Evolutionary conservation across 2,888 invertebrate species (phyloP), one percentile per base, ranked within the genome.

Genomic region (Eristalis tenax): DNA sequence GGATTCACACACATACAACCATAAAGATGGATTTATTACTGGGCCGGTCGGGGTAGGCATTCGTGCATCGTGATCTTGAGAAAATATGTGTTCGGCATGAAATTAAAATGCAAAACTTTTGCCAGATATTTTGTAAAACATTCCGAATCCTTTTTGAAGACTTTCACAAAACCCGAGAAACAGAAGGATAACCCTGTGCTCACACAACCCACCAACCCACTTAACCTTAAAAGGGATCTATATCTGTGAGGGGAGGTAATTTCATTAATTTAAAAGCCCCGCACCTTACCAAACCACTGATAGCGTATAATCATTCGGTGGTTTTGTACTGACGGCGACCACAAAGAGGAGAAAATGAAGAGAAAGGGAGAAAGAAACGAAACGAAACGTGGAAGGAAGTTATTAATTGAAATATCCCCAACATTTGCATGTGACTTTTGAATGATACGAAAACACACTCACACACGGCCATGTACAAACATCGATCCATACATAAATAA

Each of bases 181-280:
- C 13, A n/a, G 18, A 59, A 66, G 59, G 43, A 57, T 59, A 73
- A 23, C 15, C 28, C 32, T 38, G 18, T 22, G 18, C 57, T 59
- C 64, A 26, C 59, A 65, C 69, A 64, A 66, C 50, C 38, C 18
- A 64, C 63, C 69, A 64, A 66, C 59, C 38, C 18, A 64, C 63
- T 40, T 50, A 23, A 43, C 32, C 32, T 66, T 76, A 69, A 64
- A 65, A 66, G 38, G 66, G 83, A 75, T 82, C 64, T 43, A 40
- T 57, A 32, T 57, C 6, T 32, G 35, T 1, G 38, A 74, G 79
- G 13, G 56, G 59, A 32, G 74, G 70, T 87, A 87, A 83, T 83
- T 83, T 87, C 87, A 87, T 83, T 87, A 87, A 83, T 78, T 76
- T 87, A 87, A 87, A 83, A 87, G 87, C 83, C 61, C 83, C 83